These are phyloP conservation scores for Desmodus rotundus DNA, from an alignment of 2,113 vertebrate species.

Conservation along the genomic window DNA sequence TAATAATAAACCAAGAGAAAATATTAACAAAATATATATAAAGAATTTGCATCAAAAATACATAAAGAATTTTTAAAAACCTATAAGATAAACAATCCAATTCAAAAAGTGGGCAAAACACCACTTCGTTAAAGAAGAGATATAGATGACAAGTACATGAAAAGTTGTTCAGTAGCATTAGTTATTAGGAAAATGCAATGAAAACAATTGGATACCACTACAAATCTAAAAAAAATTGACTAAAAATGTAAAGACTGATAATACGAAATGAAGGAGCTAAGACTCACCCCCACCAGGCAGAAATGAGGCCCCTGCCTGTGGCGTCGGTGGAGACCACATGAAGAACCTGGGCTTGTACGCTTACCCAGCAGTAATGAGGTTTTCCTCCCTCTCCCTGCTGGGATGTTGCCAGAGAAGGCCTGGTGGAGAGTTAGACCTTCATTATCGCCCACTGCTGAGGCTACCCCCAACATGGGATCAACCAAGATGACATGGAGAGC, in stretches of 20 bases:
- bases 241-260: neutral
- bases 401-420: neutral
- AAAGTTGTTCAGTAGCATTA: neutral
- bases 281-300: neutral
- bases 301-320: neutral
- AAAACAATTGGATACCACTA: neutral
- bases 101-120: neutral
- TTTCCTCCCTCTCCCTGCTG: neutral
- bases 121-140: neutral
- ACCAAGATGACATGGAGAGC: neutral
- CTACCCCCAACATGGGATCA: neutral
- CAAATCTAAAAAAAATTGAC: neutral
- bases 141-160: neutral
- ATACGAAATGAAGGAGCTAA: neutral
- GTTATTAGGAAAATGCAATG: neutral
- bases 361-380: neutral
- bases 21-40: neutral
- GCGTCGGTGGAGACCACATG: neutral
- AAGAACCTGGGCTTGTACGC: neutral
- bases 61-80: neutral
- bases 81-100: neutral
- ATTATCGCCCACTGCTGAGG: neutral
- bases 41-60: neutral
- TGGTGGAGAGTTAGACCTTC: neutral
- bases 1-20: neutral